phyloP scores from a whole-genome alignment of 2,888 invertebrate genomes.

The Esperia sulphurella region DNA sequence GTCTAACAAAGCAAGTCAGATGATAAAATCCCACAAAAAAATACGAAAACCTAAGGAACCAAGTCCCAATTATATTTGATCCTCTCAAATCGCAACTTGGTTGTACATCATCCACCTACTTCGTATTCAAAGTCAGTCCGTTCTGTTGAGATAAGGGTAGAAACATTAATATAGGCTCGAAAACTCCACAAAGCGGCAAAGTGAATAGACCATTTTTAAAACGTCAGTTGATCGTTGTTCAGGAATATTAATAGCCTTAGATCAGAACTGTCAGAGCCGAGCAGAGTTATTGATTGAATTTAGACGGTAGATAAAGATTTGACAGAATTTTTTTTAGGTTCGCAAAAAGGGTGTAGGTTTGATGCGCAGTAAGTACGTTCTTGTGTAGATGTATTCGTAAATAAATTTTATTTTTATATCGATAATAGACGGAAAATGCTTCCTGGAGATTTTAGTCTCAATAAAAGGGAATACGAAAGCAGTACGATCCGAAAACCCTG shows the following conservation, averaged over 20 bases:
- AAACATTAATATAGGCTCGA: conserved; percentile 41
- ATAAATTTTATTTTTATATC: too few relatives aligned
- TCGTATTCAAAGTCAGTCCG: conserved; percentile 34
- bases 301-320: conserved; percentile 28
- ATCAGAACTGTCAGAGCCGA: conserved; percentile 16
- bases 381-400: too few relatives aligned
- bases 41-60: too few relatives aligned
- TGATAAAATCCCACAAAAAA: too few relatives aligned
- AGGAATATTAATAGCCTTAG: conserved; percentile 12
- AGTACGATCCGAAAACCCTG: too few relatives aligned
- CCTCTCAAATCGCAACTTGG: conserved; percentile 11
- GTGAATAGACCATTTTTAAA: conserved; percentile 43
- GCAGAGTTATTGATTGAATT: conserved; percentile 31
- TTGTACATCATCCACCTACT: conserved; percentile 22
- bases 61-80: background rate
- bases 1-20: too few relatives aligned
- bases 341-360: too few relatives aligned
- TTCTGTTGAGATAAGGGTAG: conserved; percentile 36
- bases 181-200: conserved; percentile 22
- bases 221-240: conserved; percentile 24
- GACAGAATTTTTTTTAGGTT: background rate
- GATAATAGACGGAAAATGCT: too few relatives aligned
- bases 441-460: too few relatives aligned
- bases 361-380: too few relatives aligned
- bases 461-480: too few relatives aligned